phyloP scores from a whole-genome alignment of 1,140 invertebrate species.

The Gryon sp. region DNA sequence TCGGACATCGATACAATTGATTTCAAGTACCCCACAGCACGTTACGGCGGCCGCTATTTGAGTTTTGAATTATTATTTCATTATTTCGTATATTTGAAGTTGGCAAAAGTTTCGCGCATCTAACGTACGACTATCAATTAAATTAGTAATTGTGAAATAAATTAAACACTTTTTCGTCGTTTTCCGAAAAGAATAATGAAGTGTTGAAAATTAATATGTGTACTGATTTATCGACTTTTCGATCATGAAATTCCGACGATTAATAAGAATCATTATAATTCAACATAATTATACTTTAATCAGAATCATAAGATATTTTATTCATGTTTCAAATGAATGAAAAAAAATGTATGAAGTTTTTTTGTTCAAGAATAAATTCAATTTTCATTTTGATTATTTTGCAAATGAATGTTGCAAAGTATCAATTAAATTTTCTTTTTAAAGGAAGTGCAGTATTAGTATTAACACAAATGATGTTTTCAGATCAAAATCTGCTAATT shows the following conservation, averaged over 20 bases:
- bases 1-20: constrained; percentile 43
- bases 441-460: too few species aligned
- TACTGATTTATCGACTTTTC: neutral
- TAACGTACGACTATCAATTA: constrained; percentile 30
- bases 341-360: too few species aligned
- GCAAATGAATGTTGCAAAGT: too few species aligned
- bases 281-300: too few species aligned
- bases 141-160: constrained; percentile 50
- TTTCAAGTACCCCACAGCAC: constrained; percentile 66
- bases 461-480: too few species aligned
- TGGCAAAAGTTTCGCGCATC: neutral
- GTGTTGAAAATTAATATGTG: constrained; percentile 36
- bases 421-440: too few species aligned
- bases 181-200: constrained; percentile 12
- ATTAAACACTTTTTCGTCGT: constrained; percentile 7
- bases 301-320: too few species aligned
- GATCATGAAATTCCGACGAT: neutral
- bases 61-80: constrained; percentile 59
- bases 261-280: neutral
- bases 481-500: constrained; percentile 9
- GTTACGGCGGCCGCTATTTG: constrained; percentile 60
- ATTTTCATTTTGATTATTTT: too few species aligned
- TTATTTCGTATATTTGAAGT: constrained; percentile 49
- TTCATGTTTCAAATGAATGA: too few species aligned
- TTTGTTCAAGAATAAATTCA: too few species aligned